Evolutionary conservation across 1,140 invertebrate species (phyloP), one percentile per base, ranked within the genome.

Genomic region (Bombus balteatus): DNA sequence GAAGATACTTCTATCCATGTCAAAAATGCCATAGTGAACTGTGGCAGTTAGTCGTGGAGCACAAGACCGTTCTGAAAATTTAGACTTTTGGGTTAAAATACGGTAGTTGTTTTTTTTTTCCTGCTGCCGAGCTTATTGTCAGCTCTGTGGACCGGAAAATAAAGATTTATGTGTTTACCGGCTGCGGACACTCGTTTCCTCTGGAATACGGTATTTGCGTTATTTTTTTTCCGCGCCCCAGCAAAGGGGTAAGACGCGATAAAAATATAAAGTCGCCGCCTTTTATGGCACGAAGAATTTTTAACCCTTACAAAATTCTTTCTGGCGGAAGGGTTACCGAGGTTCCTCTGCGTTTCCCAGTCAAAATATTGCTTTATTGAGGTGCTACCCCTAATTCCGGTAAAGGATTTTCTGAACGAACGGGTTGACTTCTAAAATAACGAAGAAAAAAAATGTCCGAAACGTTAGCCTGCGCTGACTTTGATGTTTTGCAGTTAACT

Each of bases 281-380:
- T 79, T 89, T 88, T 89, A 86, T 70, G 78, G 43, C 57, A 37
- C 34, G 12, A 73, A 37, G 77, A 79, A 75, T 91, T 92, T 93
- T 93, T 93, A 94, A 93, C 89, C 92, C 91, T 92, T 93, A 83
- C 80, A 39, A 88, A 83, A 85, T 34, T 89, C 72, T 79, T 77
- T 28, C 43, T 43, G 34, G n/a, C n/a, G 37, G 77, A 90, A 90
- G 92, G 88, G 91, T 89, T 91, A 87, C 39, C 15, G 81, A 28
- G 37, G 66, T 32, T 25, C 6, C 70, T 66, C 10, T 37, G 47
- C 25, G 13, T 15, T 39, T 22, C 5, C 76, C 85, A 91, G 90
- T 93, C 92, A 94, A 92, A 93, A 93, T 94, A 94, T 94, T 94
- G 85, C 91, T 95, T 94, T 94, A 94, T 94, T 93, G 91, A 90